phyloP scores from a whole-genome alignment of 1,140 invertebrate species.

The Potamilus streckersoni region DNA sequence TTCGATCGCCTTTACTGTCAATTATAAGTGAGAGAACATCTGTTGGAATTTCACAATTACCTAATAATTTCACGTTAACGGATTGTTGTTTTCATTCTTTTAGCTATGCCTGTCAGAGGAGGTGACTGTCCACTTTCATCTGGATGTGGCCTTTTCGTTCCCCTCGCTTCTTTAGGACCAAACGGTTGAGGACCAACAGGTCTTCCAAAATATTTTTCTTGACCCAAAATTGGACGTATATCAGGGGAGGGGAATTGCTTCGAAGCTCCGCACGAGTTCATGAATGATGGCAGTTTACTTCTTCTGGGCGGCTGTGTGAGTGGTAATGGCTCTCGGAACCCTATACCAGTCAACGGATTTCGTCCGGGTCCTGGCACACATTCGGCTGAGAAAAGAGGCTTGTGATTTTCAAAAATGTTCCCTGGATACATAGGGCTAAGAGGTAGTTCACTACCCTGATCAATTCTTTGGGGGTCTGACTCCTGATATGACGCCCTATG shows the following conservation, averaged over 20 bases:
- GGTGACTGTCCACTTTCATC: background rate
- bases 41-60: constrained; percentile 80
- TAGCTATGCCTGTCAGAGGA: too few species aligned
- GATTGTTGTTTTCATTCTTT: too few species aligned
- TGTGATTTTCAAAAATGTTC: too few species aligned
- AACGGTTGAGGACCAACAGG: too few species aligned
- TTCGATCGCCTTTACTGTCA: constrained; percentile 81
- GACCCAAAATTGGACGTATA: too few species aligned
- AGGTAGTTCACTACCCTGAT: too few species aligned
- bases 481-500: too few species aligned
- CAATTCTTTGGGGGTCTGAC: too few species aligned
- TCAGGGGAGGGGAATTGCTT: background rate
- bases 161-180: constrained; percentile 10
- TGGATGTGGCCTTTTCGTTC: constrained; percentile 19
- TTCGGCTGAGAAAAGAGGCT: too few species aligned
- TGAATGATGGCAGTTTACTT: background rate
- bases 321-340: background rate
- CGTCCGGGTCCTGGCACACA: too few species aligned
- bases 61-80: constrained; percentile 75
- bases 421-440: too few species aligned
- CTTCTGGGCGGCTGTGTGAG: background rate
- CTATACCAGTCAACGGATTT: background rate
- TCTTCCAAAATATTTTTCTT: background rate
- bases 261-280: background rate
- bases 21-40: constrained; percentile 88